Conservation (phyloP, 2,888 invertebrate genomes). For the Horisme vitalbata region DNA sequence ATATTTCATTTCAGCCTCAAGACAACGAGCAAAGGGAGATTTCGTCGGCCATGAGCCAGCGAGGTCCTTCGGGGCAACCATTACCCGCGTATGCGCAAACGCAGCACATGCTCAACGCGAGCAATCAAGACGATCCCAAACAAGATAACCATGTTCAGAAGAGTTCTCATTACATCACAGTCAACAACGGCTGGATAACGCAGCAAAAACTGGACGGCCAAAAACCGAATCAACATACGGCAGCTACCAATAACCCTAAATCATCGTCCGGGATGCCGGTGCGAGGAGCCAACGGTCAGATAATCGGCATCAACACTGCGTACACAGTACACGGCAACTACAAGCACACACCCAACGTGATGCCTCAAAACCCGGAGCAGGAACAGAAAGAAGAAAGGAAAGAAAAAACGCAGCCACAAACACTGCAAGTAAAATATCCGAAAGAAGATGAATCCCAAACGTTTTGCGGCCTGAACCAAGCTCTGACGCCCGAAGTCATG, state of each 20-base stretch:
- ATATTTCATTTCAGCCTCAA: constrained; percentile 57
- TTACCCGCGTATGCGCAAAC: constrained; percentile 46
- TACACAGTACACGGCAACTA: constrained; percentile 56
- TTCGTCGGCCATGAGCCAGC: constrained; percentile 51
- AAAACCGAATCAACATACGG: constrained; percentile 45
- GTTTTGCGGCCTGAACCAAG: constrained; percentile 73
- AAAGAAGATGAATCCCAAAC: constrained; percentile 74
- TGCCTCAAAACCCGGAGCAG: constrained; percentile 46
- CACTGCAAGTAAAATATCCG: constrained; percentile 47
- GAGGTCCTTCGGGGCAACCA: constrained; percentile 49
- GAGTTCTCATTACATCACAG: constrained; percentile 73
- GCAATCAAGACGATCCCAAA: constrained; percentile 60
- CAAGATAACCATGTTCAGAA: constrained; percentile 67
- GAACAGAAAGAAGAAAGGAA: constrained; percentile 64
- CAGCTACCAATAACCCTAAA: constrained; percentile 44
- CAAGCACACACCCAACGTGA: constrained; percentile 48
- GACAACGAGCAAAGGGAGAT: constrained; percentile 60
- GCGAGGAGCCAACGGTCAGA: constrained; percentile 83
- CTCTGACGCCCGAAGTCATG: constrained; percentile 78
- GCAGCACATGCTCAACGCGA: constrained; percentile 49
- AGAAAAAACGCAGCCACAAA: constrained; percentile 44
- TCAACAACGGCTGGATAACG: constrained; percentile 76
- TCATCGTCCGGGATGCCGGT: constrained; percentile 63
- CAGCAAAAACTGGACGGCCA: constrained; percentile 64
- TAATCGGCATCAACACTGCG: constrained; percentile 82